A percentile compares a stretch with the other conserved stretches of the same genome.
These are phyloP conservation scores for Eustalomyia histrio DNA, from an alignment of 2,888 invertebrate genomes.

Conservation along the genomic window DNA sequence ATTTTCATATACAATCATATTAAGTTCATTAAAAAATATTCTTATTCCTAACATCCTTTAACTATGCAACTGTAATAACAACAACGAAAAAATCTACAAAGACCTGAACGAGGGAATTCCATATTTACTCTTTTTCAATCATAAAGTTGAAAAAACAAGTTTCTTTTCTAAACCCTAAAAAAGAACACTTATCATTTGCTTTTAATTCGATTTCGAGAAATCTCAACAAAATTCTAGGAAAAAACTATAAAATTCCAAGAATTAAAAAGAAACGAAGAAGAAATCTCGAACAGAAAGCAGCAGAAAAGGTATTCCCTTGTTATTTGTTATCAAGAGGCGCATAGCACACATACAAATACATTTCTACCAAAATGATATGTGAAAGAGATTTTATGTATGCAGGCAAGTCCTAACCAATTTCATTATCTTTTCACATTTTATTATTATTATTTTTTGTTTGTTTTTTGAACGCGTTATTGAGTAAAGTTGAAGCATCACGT, in stretches of 20 bases:
- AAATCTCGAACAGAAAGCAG: conserved; percentile 30
- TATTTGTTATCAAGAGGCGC: conserved; percentile 64
- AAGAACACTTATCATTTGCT: conserved; percentile 59
- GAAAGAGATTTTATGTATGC: conserved; percentile 38
- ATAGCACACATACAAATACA: conserved; percentile 21
- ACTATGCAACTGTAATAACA: conserved; percentile 45
- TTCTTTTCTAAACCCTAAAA: conserved; percentile 21
- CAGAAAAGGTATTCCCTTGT: conserved; percentile 76
- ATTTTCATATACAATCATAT: neutral
- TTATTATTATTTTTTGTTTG: conserved; percentile 10
- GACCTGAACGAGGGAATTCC: conserved; percentile 58
- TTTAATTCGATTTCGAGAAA: conserved; percentile 70
- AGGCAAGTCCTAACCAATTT: conserved; percentile 66
- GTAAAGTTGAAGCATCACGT: conserved; percentile 16
- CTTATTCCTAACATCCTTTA: conserved; percentile 61
- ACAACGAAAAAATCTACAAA: conserved; percentile 14
- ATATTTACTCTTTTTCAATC: conserved; percentile 24
- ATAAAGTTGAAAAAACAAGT: conserved; percentile 33
- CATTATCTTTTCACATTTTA: conserved; percentile 65
- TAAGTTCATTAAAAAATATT: neutral
- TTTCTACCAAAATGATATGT: conserved; percentile 10
- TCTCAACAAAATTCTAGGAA: conserved; percentile 74
- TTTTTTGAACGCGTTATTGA: conserved; percentile 24
- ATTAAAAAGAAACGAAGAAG: conserved; percentile 68
- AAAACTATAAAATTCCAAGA: conserved; percentile 76